Base-by-base conservation (phyloP, 2,797 vertebrate species). In the Pseudomugil tenellus region DNA sequence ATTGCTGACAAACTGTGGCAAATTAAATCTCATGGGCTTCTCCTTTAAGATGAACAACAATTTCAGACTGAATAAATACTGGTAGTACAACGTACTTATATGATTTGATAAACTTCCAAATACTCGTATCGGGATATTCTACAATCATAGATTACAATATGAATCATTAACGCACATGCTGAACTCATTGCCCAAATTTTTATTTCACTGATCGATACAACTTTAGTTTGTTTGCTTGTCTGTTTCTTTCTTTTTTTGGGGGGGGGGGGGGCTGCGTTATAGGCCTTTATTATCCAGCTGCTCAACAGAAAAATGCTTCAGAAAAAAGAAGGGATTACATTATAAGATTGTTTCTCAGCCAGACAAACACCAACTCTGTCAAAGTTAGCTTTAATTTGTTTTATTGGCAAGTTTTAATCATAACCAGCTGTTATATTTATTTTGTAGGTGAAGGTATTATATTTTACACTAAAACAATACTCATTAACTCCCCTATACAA, bases 21-120 rank as follows among this genome's bases (percentile, higher is more conserved):
- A 29, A 5, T 37, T 0, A 34, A 3, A 16, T 2, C 5, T 31
- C 13, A 10, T 0, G 1, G 25, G 13, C 6, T 6, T 56, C 35
- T 58, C 21, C 14, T 53, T 39, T n/a, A 29, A 35, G 21, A 16
- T 63, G 2, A 1, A 19, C 6, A 4, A 0, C 32, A 23, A 9
- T 13, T 19, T 17, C 9, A 31, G 2, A 35, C 34, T 35, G 3
- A 35, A 35, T 12, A 35, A 35, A 35, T 12, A 6, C 34, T 34
- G 32, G 43, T 14, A 1, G 16, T 35, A 51, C 1, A 3, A 6
- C 6, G 29, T 31, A 48, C 13, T 10, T 49, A 9, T 6, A 35
- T 34, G 3, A 41, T 17, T 3, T 4, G 51, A 32, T 28, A 43
- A 25, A 3, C 32, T 5, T 34, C n/a, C n/a, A 39, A 49, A 49